Percentiles rank a stretch among this genome's conserved stretches.
These are phyloP conservation scores for Sebastiscus albofasciatus DNA, from an alignment of 2,797 vertebrate genomes.

Conservation along the genomic window DNA sequence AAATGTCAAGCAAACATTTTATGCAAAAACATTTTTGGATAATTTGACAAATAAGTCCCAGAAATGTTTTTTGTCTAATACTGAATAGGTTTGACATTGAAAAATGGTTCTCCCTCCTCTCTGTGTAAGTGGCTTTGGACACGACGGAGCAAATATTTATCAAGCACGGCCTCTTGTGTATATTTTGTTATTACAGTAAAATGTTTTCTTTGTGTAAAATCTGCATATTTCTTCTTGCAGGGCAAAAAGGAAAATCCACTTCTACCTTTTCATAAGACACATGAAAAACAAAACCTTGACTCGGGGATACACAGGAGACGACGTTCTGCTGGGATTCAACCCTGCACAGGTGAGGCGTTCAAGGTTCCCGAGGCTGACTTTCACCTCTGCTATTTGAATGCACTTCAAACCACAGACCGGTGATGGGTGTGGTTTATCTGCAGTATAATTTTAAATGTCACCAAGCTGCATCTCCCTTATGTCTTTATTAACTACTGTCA, in stretches of 20 bases:
- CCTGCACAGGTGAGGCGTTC: background rate
- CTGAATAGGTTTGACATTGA: constrained; percentile 1
- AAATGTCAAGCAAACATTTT: background rate
- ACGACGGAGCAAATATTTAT: background rate
- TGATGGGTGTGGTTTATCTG: background rate
- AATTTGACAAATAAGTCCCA: background rate
- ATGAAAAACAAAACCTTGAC: background rate
- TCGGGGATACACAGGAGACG: background rate
- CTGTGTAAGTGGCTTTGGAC: background rate
- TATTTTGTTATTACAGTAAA: background rate
- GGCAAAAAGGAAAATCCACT: background rate
- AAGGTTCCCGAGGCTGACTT: background rate
- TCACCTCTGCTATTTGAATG: background rate
- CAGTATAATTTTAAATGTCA: background rate
- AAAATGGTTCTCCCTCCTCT: background rate
- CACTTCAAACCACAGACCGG: background rate
- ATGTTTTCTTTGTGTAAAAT: background rate
- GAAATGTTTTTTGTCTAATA: background rate
- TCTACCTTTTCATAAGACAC: background rate
- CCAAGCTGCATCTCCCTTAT: background rate
- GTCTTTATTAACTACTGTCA: background rate
- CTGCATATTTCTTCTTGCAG: background rate
- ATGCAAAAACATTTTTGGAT: background rate
- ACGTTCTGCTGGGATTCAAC: background rate
- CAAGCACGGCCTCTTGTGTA: background rate